These are phyloP conservation scores for Ailuropoda melanoleuca DNA, from an alignment of 2,113 vertebrate genomes.

Conservation along the genomic window DNA sequence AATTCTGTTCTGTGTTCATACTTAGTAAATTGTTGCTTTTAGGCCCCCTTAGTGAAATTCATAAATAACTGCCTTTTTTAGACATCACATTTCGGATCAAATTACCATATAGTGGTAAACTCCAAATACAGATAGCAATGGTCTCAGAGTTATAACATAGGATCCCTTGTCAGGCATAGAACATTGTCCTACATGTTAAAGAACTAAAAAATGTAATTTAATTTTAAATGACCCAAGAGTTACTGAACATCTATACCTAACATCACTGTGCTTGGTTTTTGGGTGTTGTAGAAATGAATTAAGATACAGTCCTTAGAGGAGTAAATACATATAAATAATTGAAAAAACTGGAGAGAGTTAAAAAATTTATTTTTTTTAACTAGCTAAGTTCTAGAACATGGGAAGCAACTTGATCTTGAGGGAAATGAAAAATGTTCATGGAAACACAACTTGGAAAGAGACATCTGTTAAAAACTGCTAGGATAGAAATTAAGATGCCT, in stretches of 20 bases:
- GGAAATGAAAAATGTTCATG: neutral
- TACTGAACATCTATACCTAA: neutral
- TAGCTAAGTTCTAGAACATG: constrained; percentile 3
- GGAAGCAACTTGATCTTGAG: neutral
- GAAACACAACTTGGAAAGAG: neutral
- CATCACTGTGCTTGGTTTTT: neutral
- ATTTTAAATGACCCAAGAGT: constrained; percentile 35
- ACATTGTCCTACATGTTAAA: neutral
- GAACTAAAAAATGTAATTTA: constrained; percentile 19
- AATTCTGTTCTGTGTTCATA: neutral
- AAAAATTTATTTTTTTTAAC: neutral
- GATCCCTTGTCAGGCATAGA: neutral
- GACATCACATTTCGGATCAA: neutral
- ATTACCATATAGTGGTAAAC: neutral
- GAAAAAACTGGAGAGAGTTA: neutral
- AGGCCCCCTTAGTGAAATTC: constrained; percentile 21
- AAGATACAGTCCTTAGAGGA: neutral
- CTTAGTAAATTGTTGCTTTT: neutral
- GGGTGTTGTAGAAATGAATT: constrained; percentile 12
- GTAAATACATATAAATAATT: constrained; percentile 33
- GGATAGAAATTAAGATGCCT: neutral
- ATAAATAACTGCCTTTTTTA: neutral
- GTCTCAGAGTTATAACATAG: neutral
- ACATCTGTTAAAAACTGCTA: neutral
- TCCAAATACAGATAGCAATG: neutral